Percentiles rank a stretch among this genome's conserved stretches.
Evolutionary conservation across 2,113 vertebrate species (phyloP).

Genomic region (Brevimyrus niger): DNA sequence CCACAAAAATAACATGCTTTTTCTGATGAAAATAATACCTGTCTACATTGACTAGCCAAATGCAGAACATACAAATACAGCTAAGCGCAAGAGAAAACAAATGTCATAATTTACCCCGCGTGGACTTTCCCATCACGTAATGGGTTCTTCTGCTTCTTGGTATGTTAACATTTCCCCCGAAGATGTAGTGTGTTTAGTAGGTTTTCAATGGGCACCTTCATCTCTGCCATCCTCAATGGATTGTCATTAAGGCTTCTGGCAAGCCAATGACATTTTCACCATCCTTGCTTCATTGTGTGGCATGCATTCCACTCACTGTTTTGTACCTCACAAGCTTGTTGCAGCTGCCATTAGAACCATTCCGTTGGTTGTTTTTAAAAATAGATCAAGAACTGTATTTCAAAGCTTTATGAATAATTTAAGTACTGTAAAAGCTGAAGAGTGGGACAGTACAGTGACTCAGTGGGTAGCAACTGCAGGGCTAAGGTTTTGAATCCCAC

Average conservation of each 20-base stretch:
- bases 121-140: slow-evolving; percentile 20
- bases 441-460: neutral
- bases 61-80: slow-evolving; percentile 16
- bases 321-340: neutral
- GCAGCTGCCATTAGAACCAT: neutral
- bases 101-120: slow-evolving; percentile 2
- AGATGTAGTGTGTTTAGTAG: neutral
- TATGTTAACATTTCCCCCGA: slow-evolving; percentile 15
- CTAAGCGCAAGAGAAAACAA: neutral
- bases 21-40: slow-evolving; percentile 20
- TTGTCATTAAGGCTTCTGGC: neutral
- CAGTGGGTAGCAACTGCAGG: neutral
- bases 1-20: slow-evolving; percentile 13
- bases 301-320: neutral
- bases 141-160: neutral
- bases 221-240: neutral
- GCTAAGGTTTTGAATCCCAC: neutral
- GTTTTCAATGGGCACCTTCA: slow-evolving; percentile 15
- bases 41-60: slow-evolving; percentile 5
- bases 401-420: neutral
- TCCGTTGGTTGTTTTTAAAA: neutral
- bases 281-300: neutral
- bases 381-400: neutral
- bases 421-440: neutral
- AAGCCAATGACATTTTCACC: neutral